Evolutionary conservation across 30 jellyfish, hydroid and myxozoan species (phyloP).

Genomic region (Pelagia noctiluca): DNA sequence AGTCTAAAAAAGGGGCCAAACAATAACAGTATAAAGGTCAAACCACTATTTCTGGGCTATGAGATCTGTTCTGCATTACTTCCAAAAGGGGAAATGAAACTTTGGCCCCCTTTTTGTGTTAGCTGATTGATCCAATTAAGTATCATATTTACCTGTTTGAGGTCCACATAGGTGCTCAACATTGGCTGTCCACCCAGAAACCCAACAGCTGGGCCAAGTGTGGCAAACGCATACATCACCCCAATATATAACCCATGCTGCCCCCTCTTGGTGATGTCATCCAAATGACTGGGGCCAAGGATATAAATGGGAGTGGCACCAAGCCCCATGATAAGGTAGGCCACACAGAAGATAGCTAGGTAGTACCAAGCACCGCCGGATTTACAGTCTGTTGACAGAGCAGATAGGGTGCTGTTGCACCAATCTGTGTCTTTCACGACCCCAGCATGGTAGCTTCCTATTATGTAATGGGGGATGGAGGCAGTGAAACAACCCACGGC

Average conservation of each 20-base stretch:
- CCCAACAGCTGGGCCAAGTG: conserved; percentile 98
- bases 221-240: conserved; percentile 85
- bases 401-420: conserved; percentile 45
- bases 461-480: conserved; percentile 82
- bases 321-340: conserved; percentile 84
- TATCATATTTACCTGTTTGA: conserved; percentile 72
- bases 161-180: conserved; percentile 84
- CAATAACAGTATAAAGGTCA: no score
- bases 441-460: conserved; percentile 87
- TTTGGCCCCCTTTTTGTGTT: no score
- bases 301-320: conserved; percentile 98
- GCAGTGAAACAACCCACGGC: conserved; percentile 86
- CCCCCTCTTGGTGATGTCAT: conserved; percentile 88
- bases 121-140: not conserved
- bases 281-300: conserved; percentile 90
- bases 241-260: conserved; percentile 87
- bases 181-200: conserved; percentile 89
- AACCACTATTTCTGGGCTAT: no score
- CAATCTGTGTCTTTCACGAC: conserved; percentile 73
- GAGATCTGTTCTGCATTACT: no score
- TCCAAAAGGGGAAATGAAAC: not conserved
- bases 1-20: no score
- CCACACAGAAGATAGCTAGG: conserved; percentile 68
- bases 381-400: conserved; percentile 35
- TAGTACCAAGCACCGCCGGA: conserved; percentile 93